Conservation (phyloP, 1,140 invertebrate species). For the Phthorimaea operculella region DNA sequence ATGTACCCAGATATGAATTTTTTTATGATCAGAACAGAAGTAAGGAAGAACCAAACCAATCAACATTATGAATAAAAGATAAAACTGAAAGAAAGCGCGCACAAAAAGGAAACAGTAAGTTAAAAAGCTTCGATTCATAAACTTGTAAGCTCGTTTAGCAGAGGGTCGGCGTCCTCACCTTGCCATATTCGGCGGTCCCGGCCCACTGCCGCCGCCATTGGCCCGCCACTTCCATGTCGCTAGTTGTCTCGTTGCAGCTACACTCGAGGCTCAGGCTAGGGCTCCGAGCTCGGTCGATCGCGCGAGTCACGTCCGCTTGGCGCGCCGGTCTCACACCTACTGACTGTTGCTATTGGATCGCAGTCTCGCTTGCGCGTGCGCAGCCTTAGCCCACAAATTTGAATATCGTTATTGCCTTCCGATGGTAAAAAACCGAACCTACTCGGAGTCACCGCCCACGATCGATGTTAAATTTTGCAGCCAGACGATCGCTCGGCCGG, state of each 20-base stretch:
- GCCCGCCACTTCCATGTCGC: constrained; percentile 57
- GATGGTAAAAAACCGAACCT: constrained; percentile 50
- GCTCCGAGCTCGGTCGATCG: constrained; percentile 26
- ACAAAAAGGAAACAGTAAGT: too few relatives aligned
- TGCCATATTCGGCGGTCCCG: constrained; percentile 62
- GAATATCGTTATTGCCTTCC: constrained; percentile 53
- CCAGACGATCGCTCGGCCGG: constrained; percentile 36
- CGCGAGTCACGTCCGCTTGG: constrained; percentile 39
- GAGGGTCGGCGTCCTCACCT: constrained; percentile 36
- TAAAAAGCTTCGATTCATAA: neutral
- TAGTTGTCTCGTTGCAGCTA: constrained; percentile 53
- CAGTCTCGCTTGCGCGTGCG: constrained; percentile 8
- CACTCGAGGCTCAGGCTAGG: constrained; percentile 29
- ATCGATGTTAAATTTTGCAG: constrained; percentile 29
- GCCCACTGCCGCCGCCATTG: constrained; percentile 63
- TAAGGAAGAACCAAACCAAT: too few relatives aligned
- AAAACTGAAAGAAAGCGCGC: too few relatives aligned
- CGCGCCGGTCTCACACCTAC: constrained; percentile 48
- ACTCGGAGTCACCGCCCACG: constrained; percentile 60
- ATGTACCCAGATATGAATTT: too few relatives aligned
- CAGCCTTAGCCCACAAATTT: constrained; percentile 38
- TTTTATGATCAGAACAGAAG: too few relatives aligned
- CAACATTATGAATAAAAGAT: too few relatives aligned
- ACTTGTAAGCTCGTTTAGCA: constrained; percentile 4
- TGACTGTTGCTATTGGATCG: constrained; percentile 16